These are phyloP conservation scores for Agrotis segetum DNA, from an alignment of 2,888 invertebrate genomes.

Conservation along the genomic window DNA sequence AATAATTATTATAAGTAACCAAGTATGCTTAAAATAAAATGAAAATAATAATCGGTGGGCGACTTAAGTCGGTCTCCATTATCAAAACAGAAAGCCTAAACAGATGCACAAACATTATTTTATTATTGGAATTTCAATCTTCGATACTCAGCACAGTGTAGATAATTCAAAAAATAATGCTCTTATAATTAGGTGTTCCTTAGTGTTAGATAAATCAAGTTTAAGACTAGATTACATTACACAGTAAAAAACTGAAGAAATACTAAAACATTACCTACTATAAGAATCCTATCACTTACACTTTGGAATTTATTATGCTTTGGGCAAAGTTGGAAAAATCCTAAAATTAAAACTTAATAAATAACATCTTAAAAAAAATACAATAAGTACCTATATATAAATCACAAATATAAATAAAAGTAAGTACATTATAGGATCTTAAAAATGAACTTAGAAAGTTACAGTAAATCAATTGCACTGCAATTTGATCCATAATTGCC, in stretches of 20 bases:
- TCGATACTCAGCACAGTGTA: background rate
- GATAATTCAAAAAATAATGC: background rate
- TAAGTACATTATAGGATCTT: conserved; percentile 9
- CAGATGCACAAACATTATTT: background rate
- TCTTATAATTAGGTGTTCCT: background rate
- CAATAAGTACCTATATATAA: conserved; percentile 22
- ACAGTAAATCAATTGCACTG: background rate
- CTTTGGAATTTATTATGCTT: conserved; percentile 60
- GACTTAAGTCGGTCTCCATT: background rate
- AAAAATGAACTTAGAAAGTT: background rate
- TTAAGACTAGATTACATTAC: background rate
- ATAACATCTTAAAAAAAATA: conserved; percentile 8
- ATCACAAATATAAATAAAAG: conserved; percentile 11
- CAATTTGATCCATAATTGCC: background rate
- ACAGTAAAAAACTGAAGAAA: background rate
- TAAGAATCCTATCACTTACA: conserved; percentile 6
- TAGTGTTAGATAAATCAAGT: background rate
- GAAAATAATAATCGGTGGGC: background rate
- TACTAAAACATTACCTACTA: background rate
- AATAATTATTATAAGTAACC: background rate
- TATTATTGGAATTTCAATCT: background rate
- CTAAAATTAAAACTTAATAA: conserved; percentile 12
- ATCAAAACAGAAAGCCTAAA: background rate
- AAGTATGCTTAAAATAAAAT: background rate
- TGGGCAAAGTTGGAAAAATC: conserved; percentile 37